Conservation (phyloP, 2,888 invertebrate species). For the Aricia artaxerxes region DNA sequence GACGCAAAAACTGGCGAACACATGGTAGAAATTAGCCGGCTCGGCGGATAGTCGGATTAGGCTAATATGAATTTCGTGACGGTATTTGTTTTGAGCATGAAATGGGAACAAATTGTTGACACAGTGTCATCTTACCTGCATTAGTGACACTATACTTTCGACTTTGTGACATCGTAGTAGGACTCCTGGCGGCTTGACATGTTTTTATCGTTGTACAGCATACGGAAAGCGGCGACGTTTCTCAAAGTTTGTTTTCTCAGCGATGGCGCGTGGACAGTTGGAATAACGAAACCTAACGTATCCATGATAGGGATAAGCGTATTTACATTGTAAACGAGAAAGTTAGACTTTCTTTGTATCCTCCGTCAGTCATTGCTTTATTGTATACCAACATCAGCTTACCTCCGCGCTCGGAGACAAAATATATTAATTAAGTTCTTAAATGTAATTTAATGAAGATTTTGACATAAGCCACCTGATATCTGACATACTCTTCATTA, state of each 20-base stretch:
- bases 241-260: slow-evolving; percentile 59
- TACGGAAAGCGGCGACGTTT: slow-evolving; percentile 65
- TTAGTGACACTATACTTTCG: slow-evolving; percentile 50
- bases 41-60: slow-evolving; percentile 71
- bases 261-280: slow-evolving; percentile 69
- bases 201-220: slow-evolving; percentile 54
- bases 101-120: slow-evolving; percentile 77
- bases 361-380: background rate
- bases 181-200: slow-evolving; percentile 42
- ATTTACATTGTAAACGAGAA: slow-evolving; percentile 20
- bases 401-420: too few species aligned
- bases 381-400: background rate
- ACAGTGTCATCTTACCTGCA: slow-evolving; percentile 72
- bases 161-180: slow-evolving; percentile 44
- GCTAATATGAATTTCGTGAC: slow-evolving; percentile 73
- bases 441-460: too few species aligned
- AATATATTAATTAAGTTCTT: too few species aligned
- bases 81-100: slow-evolving; percentile 72
- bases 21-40: slow-evolving; percentile 69
- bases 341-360: background rate
- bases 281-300: slow-evolving; percentile 55
- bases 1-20: slow-evolving; percentile 70
- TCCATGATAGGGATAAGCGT: slow-evolving; percentile 36
- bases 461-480: too few species aligned
- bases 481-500: too few species aligned